Evolutionary conservation across 2,113 vertebrate species (phyloP), one percentile per base, ranked within the genome.

Genomic region (Sinocyclocheilus rhinocerous): DNA sequence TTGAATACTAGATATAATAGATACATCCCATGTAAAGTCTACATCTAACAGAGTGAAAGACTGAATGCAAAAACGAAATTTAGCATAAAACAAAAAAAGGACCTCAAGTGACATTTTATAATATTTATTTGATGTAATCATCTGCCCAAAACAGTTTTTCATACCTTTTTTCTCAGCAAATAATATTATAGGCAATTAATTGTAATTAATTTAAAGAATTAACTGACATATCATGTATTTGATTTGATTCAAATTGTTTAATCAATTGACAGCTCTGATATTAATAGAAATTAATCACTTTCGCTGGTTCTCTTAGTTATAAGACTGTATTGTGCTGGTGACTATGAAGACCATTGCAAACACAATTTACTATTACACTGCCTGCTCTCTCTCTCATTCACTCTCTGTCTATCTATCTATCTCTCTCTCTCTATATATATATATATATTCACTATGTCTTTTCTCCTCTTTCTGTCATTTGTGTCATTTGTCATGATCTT

Each of bases 271-370:
- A 29, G 63, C 15, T 69, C 10, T 48, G 13, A 16, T 29, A 29
- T 15, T 67, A 65, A 33, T 16, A 33, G 13, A 69, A 69, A 33
- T 18, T 0, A 33, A 18, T 36, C 1, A 9, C 11, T 69, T 75
- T 85, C 67, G 39, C 65, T 59, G 55, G 11, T 72, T 36, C 18
- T 42, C 39, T 61, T 76, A 42, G 7, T 65, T 81, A 67, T 50
- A 61, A 75, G 29, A 42, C 50, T 36, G 26, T 88, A 29, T 89
- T 89, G 72, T 70, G 26, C 48, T 42, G 42, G 42, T 42, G 42
- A 42, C 42, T 42, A 9, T 42, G 7, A 9, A 42, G 2, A 9
- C 8, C 8, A 9, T 42, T 8, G 7, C 6, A 69, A 33, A 69
- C 26, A 69, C 65, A 33, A 15, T 69, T 69, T 11, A 26, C 61